Conservation (phyloP, 2,113 vertebrate genomes). For the Girardinichthys multiradiatus region DNA sequence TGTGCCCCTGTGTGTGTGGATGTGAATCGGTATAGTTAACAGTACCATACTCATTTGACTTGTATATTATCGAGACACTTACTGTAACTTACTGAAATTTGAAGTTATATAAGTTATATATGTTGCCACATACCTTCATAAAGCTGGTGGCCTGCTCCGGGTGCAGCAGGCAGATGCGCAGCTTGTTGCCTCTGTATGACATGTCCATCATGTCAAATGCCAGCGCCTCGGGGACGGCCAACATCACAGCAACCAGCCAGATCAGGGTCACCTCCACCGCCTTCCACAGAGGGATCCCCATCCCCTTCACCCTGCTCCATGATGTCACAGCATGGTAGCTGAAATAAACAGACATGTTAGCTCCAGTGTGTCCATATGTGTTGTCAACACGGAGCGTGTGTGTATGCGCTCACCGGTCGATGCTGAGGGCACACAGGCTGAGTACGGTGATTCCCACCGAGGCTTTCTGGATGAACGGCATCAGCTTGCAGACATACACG, state of each 20-base stretch:
- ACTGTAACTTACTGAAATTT: too few relatives aligned
- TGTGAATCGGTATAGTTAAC: too few relatives aligned
- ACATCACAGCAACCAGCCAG: conserved; percentile 85
- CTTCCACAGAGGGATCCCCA: conserved; percentile 91
- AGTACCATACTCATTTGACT: too few relatives aligned
- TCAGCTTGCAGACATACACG: conserved; percentile 87
- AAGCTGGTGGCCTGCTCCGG: conserved; percentile 82
- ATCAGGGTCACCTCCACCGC: conserved; percentile 86
- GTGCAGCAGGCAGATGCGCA: conserved; percentile 86
- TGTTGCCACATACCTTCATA: conserved; percentile 79
- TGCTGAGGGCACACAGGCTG: conserved; percentile 91
- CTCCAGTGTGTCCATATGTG: neutral
- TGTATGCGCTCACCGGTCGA: conserved; percentile 84
- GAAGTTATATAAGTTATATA: too few relatives aligned
- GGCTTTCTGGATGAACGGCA: conserved; percentile 91
- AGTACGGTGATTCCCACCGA: conserved; percentile 91
- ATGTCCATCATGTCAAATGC: conserved; percentile 88
- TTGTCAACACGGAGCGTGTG: neutral
- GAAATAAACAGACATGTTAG: neutral
- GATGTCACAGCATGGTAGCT: conserved; percentile 92
- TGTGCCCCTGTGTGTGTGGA: too few relatives aligned
- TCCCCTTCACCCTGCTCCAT: conserved; percentile 92
- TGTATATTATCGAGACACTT: too few relatives aligned
- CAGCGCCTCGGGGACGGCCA: conserved; percentile 87
- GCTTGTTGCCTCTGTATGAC: conserved; percentile 82